Base-by-base conservation (phyloP, 1,140 invertebrate species). In the Orius insidiosus region DNA sequence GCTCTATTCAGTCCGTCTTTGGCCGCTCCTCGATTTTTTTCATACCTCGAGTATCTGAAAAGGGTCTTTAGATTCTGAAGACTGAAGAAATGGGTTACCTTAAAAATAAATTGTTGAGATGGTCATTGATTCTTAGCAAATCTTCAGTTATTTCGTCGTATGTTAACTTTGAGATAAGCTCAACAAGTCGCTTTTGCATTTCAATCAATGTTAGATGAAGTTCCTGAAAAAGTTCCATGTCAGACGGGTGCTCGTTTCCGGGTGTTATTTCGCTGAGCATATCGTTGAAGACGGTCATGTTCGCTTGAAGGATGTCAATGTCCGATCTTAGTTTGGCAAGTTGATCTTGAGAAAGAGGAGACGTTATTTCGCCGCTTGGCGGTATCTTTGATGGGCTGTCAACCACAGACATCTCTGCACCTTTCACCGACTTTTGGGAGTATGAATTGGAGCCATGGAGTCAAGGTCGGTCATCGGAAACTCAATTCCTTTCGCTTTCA, bases 381-480 rank as follows among this genome's bases (percentile, higher is more conserved):
- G 11, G 18, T 10, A 36, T 36, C n/a, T 36, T 36, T 3, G 35
- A 3, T 4, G 14, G 14, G 14, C 14, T 36, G 14, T 36, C n/a
- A 9, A 36, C 9, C 3, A 36, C 35, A 36, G n/a, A n/a, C n/a
- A n/a, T n/a, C n/a, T 11, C n/a, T 3, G 9, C 9, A 6, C 13
- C 13, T 10, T 44, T 3, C 35, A n/a, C 10, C 73, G 95, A 90
- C 67, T 88, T 75, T 92, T 84, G 47, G 94, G 94, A 51, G 94
- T 98, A 56, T 92, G 85, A 51, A 98, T 98, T 1, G 94, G 94
- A 24, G 89, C 92, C 76, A 93, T 84, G 9, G 83, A 71, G 63
- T 98, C 93, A 38, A 94, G 64, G 64, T 97, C 87, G 8, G 88
- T 89, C 70, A 88, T 82, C 8, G 95, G 95, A 64, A 98, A 98